phyloP scores from a whole-genome alignment of 2,888 invertebrate genomes.

The Napeogenes inachia region DNA sequence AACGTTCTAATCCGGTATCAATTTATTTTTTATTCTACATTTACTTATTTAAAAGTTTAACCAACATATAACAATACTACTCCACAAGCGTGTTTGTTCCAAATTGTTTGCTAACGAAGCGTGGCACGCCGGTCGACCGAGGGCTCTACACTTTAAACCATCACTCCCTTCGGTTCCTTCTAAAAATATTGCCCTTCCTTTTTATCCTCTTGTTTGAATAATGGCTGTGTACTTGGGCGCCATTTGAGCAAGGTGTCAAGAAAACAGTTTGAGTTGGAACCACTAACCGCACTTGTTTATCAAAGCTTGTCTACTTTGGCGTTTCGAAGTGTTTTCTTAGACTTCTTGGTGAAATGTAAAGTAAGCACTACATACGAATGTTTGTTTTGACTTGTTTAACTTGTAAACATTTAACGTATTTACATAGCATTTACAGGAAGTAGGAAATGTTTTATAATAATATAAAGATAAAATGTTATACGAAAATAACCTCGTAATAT shows the following conservation, averaged over 20 bases:
- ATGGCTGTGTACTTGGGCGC: constrained; percentile 71
- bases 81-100: constrained; percentile 46
- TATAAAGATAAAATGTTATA: too few relatives aligned
- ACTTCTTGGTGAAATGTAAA: constrained; percentile 67
- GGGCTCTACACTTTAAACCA: constrained; percentile 76
- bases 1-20: too few relatives aligned
- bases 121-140: constrained; percentile 55
- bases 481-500: too few relatives aligned
- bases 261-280: constrained; percentile 67
- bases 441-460: not conserved
- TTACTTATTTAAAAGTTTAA: too few relatives aligned
- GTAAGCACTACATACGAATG: constrained; percentile 64
- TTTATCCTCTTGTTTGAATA: constrained; percentile 77
- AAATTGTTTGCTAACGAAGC: constrained; percentile 76
- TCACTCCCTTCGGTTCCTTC: constrained; percentile 70
- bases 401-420: constrained; percentile 40
- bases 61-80: constrained; percentile 26
- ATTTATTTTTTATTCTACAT: too few relatives aligned
- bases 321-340: constrained; percentile 67
- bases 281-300: constrained; percentile 74
- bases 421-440: constrained; percentile 3
- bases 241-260: constrained; percentile 72
- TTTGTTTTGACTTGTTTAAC: constrained; percentile 35
- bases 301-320: constrained; percentile 67
- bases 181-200: constrained; percentile 75